Percentiles rank a stretch among this genome's conserved stretches.
phyloP scores from a whole-genome alignment of 2,113 vertebrate species.

The Phocoena phocoena region DNA sequence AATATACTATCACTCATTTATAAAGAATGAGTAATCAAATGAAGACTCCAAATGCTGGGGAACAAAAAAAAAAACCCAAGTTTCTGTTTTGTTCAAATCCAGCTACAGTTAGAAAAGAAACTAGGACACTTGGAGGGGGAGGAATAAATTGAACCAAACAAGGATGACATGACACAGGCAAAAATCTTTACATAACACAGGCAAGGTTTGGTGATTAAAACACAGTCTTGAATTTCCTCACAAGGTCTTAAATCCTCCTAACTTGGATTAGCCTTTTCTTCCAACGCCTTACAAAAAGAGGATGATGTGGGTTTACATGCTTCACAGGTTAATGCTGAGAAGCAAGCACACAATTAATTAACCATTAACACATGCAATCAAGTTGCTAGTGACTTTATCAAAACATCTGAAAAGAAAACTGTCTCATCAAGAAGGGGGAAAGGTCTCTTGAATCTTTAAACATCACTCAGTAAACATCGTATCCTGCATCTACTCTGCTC shows the following conservation, averaged over 20 bases:
- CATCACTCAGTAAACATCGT: background rate
- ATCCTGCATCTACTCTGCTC: background rate
- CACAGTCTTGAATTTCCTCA: constrained; percentile 8
- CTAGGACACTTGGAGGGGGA: constrained; percentile 62
- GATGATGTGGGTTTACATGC: background rate
- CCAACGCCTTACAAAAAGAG: background rate
- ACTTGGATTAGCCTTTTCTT: background rate
- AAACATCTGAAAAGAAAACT: background rate
- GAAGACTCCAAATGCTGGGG: background rate
- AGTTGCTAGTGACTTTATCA: background rate
- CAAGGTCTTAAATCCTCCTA: background rate
- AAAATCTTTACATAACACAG: constrained; percentile 59
- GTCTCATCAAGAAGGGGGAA: background rate
- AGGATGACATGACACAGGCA: constrained; percentile 46
- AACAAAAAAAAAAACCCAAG: background rate
- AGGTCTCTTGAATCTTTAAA: background rate
- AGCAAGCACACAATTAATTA: too few species aligned
- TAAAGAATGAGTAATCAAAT: constrained; percentile 20
- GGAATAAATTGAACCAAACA: constrained; percentile 61
- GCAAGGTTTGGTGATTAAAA: background rate
- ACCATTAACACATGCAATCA: too few species aligned
- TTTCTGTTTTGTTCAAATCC: constrained; percentile 51
- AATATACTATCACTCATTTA: constrained; percentile 1
- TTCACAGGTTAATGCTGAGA: background rate
- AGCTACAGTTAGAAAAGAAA: constrained; percentile 56